Base-by-base conservation (phyloP, 1,140 invertebrate genomes). In the Pteromalus puparum region DNA sequence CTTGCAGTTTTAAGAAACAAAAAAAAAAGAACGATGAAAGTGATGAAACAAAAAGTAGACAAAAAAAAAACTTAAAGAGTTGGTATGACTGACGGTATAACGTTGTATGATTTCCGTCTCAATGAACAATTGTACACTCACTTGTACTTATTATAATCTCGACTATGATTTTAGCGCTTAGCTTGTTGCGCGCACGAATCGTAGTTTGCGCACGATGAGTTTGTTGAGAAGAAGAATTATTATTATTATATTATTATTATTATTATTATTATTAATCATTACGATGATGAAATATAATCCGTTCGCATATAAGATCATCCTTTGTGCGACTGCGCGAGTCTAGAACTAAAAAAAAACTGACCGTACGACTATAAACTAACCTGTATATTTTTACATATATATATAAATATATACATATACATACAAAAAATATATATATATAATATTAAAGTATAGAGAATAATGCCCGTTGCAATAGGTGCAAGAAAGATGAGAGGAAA, bases 371-470 rank as follows among this genome's bases (percentile, higher is more conserved):
- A 91, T 90, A 90, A 91, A 87, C 88, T 90, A 91, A 92, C 87
- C 90, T 91, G 91, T 92, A 92, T 92, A 92, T 92, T 92, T 92
- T 92, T 92, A 91, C 91, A 92, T 91, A 91, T 88, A 91, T 87
- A 88, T 88, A 90, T 81, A 80, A 74, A 67, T 84, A 80, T 75
- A 83, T 24, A 61, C 2, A 83, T 79, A 74, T 38, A 84, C 65
- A 79, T 2, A 84, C 61, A 73, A 67, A 24, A 79, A 9, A 73
- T 48, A 84, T 65, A 80, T 76, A 84, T 81, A 81, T 34, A 76
- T 68, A 76, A 76, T 48, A 76, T 68, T 83, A 73, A 80, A 80
- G 26, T 83, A 21, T 74, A 84, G 67, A 84, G 15, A 73, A 61
- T 61, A 61, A 61, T 61, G 84, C 78, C 84, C 85, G 70, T 86